Base-by-base conservation (phyloP, 2,113 vertebrate species). In the Ceratotherium simum region DNA sequence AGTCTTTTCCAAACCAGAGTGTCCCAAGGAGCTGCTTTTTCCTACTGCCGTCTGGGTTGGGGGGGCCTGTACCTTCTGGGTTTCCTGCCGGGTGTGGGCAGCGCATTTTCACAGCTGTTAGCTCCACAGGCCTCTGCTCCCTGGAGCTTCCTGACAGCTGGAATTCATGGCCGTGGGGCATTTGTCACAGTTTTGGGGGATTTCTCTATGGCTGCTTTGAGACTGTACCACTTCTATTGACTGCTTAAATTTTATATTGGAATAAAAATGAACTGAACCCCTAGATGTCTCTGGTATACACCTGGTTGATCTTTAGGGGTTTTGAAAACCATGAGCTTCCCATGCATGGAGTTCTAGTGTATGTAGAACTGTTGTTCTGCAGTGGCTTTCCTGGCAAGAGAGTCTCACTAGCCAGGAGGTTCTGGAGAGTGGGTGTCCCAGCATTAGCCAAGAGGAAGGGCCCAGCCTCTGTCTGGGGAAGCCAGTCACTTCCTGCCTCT, bases 241-340 rank as follows among this genome's bases (percentile, higher is more conserved):
- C 42, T 42, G 27, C 65, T 87, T 76, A 42, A 72, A 73, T 92
- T 81, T 93, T 80, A 27, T 87, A n/a, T 33, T 78, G 39, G 46
- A 33, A 46, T 93, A 93, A 73, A 94, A 97, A 58, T 83, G 58
- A 92, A 72, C 67, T 17, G 18, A 85, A 78, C 51, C 46, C 56
- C 16, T 88, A 29, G 31, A 6, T 7, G 7, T 70, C n/a, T 85
- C 70, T 79, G 54, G 25, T 64, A 3, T 62, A 2, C 42, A 42
- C 54, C 65, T 72, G 36, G 36, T 27, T 58, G 20, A 39, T 23
- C 76, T 64, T 12, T 20, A 54, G 54, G 36, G 62, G 4, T 58
- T 91, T 84, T 51, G 14, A 64, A 70, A 65, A 56, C 17, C 60
- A 12, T 17, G 9, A 87, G 23, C 48, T 51, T 62, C 51, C 14